Evolutionary conservation across 2,888 invertebrate species (phyloP).

Genomic region (Papilio elwesi): DNA sequence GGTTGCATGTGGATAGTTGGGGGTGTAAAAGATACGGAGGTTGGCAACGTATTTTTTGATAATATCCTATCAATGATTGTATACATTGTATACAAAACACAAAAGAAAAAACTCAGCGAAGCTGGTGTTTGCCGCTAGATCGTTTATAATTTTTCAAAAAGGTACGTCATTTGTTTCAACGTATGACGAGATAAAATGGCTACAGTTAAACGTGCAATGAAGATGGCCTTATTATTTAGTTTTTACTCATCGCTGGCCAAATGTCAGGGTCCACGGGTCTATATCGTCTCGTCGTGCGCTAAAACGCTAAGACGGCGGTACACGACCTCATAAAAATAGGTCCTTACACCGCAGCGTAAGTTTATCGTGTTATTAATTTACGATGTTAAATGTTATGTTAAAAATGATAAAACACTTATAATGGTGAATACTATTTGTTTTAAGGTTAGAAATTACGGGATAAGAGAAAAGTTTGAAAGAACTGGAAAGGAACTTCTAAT

Average conservation of each 20-base stretch:
- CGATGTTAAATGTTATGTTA: neutral
- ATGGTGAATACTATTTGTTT: too few relatives aligned
- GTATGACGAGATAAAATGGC: neutral
- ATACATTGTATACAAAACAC: too few relatives aligned
- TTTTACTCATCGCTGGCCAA: constrained; percentile 54
- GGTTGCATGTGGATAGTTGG: too few relatives aligned
- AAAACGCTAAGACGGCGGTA: constrained; percentile 46
- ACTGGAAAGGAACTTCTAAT: too few relatives aligned
- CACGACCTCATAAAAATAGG: constrained; percentile 33
- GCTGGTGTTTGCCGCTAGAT: too few relatives aligned
- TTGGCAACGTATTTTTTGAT: too few relatives aligned
- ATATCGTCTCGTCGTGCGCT: constrained; percentile 47
- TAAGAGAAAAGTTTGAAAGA: too few relatives aligned
- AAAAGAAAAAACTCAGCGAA: too few relatives aligned
- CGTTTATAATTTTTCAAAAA: too few relatives aligned
- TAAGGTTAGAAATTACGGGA: too few relatives aligned
- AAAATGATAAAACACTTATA: neutral
- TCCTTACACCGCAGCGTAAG: constrained; percentile 36
- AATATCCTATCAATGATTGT: too few relatives aligned
- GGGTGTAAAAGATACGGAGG: too few relatives aligned
- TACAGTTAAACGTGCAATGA: constrained; percentile 31
- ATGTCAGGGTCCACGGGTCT: constrained; percentile 63
- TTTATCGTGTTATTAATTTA: neutral
- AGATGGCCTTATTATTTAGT: constrained; percentile 41
- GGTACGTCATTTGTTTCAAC: neutral